These are phyloP conservation scores for Zaprionus ornatus DNA, from an alignment of 1,140 invertebrate species.

Conservation along the genomic window DNA sequence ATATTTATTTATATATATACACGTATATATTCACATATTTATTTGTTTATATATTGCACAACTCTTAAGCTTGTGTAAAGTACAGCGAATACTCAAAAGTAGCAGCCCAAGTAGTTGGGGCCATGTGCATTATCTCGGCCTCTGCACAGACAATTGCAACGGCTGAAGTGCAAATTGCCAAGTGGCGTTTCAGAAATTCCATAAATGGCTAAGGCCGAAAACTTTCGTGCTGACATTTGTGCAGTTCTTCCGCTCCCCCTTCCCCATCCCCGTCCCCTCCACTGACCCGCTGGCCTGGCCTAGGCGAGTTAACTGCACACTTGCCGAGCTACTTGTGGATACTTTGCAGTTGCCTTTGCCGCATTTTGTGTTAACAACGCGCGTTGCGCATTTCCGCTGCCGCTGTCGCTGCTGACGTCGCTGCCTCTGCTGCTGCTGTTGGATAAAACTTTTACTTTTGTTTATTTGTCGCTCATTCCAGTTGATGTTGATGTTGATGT, in stretches of 20 bases:
- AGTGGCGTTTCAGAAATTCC: conserved; percentile 63
- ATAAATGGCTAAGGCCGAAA: conserved; percentile 72
- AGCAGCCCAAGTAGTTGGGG: too few relatives aligned
- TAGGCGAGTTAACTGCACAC: background rate
- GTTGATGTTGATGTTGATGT: conserved; percentile 53
- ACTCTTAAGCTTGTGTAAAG: background rate
- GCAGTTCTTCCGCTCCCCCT: background rate
- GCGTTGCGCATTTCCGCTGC: conserved; percentile 70
- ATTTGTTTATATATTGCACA: too few relatives aligned
- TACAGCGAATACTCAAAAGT: too few relatives aligned
- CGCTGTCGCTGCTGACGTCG: conserved; percentile 27
- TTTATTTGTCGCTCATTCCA: conserved; percentile 79
- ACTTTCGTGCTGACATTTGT: conserved; percentile 60
- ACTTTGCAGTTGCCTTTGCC: conserved; percentile 43
- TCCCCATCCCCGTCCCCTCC: too few relatives aligned
- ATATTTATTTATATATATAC: too few relatives aligned
- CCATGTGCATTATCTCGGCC: background rate
- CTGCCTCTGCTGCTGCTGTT: conserved; percentile 34
- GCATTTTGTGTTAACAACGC: conserved; percentile 65
- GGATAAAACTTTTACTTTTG: conserved; percentile 76
- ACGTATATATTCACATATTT: too few relatives aligned
- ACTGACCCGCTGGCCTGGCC: background rate
- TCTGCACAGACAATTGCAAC: conserved; percentile 27
- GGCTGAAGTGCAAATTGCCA: conserved; percentile 45
- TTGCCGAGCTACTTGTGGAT: conserved; percentile 24